Conservation (phyloP, 64 coral and sea anemone species). For the Montipora foliosa region DNA sequence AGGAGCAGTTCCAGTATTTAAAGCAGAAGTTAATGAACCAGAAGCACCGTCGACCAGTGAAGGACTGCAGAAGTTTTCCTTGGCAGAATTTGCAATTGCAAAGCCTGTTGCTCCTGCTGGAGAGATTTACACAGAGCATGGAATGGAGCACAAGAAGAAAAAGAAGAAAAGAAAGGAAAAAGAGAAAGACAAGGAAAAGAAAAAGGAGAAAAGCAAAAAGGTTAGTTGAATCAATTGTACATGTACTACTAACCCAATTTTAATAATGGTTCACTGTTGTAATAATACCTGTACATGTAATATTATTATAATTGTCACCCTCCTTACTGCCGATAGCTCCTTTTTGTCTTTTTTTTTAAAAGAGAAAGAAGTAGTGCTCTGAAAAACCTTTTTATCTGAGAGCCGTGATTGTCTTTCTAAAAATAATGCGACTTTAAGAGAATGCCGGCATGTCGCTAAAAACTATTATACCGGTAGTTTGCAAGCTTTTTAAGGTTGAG, state of each 20-base stretch:
- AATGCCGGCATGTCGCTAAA: too few relatives aligned
- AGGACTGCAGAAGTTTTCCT: constrained; percentile 30
- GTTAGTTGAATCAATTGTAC: background rate
- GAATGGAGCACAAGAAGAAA: constrained; percentile 80
- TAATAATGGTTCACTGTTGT: too few relatives aligned
- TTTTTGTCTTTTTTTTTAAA: too few relatives aligned
- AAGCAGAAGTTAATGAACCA: background rate
- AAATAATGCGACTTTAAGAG: too few relatives aligned
- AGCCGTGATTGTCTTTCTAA: too few relatives aligned
- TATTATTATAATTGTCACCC: too few relatives aligned
- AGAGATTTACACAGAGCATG: constrained; percentile 9
- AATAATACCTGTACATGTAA: too few relatives aligned
- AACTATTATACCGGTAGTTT: too few relatives aligned
- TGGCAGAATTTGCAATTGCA: constrained; percentile 6
- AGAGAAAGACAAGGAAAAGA: constrained; percentile 80
- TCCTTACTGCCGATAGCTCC: too few relatives aligned
- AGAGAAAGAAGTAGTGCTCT: too few relatives aligned
- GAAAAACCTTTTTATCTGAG: too few relatives aligned
- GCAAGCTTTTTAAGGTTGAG: too few relatives aligned
- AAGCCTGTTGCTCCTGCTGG: background rate
- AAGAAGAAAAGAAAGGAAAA: constrained; percentile 94
- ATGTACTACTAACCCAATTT: background rate
- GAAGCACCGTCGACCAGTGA: constrained; percentile 7
- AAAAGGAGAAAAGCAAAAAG: constrained; percentile 74
- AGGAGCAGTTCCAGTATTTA: background rate